These are phyloP conservation scores for Myotis davidii DNA, from an alignment of 2,113 vertebrate species.

Conservation along the genomic window DNA sequence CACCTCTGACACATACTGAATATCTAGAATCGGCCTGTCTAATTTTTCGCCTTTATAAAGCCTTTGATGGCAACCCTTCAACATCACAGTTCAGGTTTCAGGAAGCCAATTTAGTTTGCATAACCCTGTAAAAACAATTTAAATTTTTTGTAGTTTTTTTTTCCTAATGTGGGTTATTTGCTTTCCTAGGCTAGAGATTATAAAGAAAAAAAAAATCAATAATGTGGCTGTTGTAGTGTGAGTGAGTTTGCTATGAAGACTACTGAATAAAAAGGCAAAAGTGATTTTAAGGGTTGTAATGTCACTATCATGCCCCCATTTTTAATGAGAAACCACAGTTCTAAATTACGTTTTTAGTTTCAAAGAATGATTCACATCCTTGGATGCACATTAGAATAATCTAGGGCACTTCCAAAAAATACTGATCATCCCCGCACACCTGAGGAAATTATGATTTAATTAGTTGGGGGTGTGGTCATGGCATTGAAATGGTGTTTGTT, in stretches of 20 bases:
- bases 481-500: background rate
- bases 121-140: background rate
- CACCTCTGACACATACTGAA: background rate
- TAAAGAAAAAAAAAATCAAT: background rate
- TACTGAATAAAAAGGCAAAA: background rate
- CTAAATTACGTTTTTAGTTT: background rate
- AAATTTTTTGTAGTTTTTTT: slow-evolving; percentile 7
- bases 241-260: background rate
- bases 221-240: background rate
- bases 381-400: background rate
- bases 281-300: background rate
- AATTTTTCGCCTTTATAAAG: background rate
- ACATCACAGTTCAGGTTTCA: background rate
- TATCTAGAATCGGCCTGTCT: background rate
- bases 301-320: background rate
- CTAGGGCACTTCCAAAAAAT: background rate
- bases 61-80: background rate
- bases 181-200: background rate
- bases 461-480: background rate
- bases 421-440: background rate
- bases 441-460: background rate
- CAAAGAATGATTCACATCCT: background rate
- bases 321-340: background rate
- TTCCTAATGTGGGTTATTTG: background rate
- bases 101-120: background rate